These are phyloP conservation scores for Nemotelus nigrinus DNA, from an alignment of 2,888 invertebrate genomes.

Conservation along the genomic window DNA sequence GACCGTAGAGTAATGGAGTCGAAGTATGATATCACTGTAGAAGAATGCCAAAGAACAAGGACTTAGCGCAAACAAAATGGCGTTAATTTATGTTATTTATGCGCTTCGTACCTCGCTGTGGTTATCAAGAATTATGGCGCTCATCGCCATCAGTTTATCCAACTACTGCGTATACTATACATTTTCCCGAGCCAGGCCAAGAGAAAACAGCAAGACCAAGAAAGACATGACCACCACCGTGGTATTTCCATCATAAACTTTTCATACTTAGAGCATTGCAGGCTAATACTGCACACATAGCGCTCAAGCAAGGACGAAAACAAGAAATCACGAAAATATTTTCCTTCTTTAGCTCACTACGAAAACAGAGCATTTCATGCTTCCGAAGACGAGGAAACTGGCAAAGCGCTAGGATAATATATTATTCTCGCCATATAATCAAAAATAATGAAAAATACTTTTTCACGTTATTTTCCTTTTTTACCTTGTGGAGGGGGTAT, in stretches of 20 bases:
- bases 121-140: conserved; percentile 49
- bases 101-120: conserved; percentile 46
- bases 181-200: neutral
- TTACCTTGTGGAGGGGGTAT: conserved; percentile 23
- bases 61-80: conserved; percentile 45
- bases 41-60: conserved; percentile 33
- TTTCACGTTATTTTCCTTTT: conserved; percentile 51
- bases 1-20: conserved; percentile 37
- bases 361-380: conserved; percentile 18
- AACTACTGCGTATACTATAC: conserved; percentile 19
- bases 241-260: conserved; percentile 41
- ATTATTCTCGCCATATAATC: conserved; percentile 52
- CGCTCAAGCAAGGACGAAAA: conserved; percentile 6
- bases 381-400: conserved; percentile 19
- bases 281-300: conserved; percentile 1
- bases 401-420: conserved; percentile 49
- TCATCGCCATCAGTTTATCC: conserved; percentile 43
- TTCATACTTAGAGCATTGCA: conserved; percentile 17
- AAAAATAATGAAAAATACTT: conserved; percentile 52
- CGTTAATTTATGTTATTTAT: conserved; percentile 51
- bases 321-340: conserved; percentile 14
- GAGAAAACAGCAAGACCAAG: conserved; percentile 11
- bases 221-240: conserved; percentile 19
- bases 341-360: conserved; percentile 36
- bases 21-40: conserved; percentile 39